Conservation (phyloP, 2,888 invertebrate genomes). For the Smittia sp. region DNA sequence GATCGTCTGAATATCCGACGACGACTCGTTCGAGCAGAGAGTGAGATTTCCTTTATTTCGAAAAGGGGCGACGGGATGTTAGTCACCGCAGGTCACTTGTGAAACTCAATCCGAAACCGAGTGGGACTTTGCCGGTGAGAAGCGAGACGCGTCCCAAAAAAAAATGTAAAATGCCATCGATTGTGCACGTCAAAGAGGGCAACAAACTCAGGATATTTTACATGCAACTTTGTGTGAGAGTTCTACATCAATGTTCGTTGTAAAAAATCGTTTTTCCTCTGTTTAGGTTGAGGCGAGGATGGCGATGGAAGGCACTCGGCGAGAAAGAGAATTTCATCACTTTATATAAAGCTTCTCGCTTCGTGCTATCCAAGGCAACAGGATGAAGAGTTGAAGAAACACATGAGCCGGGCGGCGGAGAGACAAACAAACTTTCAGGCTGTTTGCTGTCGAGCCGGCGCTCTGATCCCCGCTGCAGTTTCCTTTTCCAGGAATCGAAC, state of each 20-base stretch:
- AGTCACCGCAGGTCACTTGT: not conserved
- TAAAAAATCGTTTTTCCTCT: not conserved
- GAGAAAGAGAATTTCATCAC: conserved; percentile 5
- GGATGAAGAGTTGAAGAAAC: not conserved
- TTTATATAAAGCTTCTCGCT: not conserved
- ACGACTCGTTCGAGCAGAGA: too few relatives aligned
- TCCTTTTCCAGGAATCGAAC: not conserved
- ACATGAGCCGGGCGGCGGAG: not conserved
- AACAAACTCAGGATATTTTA: conserved; percentile 36
- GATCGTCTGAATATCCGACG: too few relatives aligned
- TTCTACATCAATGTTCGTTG: conserved; percentile 12
- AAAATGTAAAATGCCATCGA: not conserved
- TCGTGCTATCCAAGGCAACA: not conserved
- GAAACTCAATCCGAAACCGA: not conserved
- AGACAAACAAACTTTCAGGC: not conserved
- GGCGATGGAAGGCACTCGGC: not conserved
- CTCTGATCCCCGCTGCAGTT: not conserved
- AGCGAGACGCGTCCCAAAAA: not conserved
- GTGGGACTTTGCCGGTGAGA: not conserved
- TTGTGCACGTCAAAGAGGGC: not conserved
- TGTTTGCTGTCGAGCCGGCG: not conserved
- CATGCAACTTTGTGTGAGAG: conserved; percentile 30
- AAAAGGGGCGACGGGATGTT: not conserved
- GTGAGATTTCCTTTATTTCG: too few relatives aligned
- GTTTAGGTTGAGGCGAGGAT: not conserved